These are phyloP conservation scores for Cordilura impudica DNA, from an alignment of 2,888 invertebrate genomes.

Conservation along the genomic window DNA sequence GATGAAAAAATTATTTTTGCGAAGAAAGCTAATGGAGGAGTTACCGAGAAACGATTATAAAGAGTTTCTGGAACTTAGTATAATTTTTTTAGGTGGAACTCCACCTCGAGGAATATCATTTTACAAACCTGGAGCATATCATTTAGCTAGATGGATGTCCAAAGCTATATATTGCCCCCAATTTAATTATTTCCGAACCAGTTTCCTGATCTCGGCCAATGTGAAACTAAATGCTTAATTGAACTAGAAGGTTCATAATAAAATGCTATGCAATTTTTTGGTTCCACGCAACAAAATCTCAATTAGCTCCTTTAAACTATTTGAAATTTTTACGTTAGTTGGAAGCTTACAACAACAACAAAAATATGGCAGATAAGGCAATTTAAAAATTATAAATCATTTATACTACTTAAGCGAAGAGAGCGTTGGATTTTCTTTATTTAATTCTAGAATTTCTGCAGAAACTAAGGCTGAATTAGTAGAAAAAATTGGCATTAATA, in stretches of 20 bases:
- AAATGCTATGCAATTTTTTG: neutral
- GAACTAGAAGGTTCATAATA: neutral
- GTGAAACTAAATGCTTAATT: too few relatives aligned
- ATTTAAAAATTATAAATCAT: neutral
- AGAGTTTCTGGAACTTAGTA: too few relatives aligned
- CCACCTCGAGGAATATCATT: too few relatives aligned
- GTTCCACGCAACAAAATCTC: too few relatives aligned
- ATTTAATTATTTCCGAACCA: neutral
- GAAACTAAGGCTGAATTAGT: neutral
- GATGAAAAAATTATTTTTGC: neutral
- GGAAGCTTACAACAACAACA: neutral
- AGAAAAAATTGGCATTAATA: neutral
- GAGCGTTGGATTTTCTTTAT: neutral
- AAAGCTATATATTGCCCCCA: neutral
- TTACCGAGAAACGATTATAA: too few relatives aligned
- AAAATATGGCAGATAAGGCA: neutral
- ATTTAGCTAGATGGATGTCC: neutral
- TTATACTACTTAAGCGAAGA: neutral
- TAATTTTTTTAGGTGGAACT: neutral
- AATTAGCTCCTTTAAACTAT: neutral
- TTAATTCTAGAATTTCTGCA: neutral
- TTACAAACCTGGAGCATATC: too few relatives aligned
- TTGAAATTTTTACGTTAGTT: neutral
- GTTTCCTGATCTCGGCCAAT: neutral
- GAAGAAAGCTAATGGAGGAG: too few relatives aligned